A percentile compares a stretch with the other conserved stretches of the same genome.
Evolutionary conservation across 2,888 invertebrate genomes (phyloP).

Genomic region (Elmis aenea): DNA sequence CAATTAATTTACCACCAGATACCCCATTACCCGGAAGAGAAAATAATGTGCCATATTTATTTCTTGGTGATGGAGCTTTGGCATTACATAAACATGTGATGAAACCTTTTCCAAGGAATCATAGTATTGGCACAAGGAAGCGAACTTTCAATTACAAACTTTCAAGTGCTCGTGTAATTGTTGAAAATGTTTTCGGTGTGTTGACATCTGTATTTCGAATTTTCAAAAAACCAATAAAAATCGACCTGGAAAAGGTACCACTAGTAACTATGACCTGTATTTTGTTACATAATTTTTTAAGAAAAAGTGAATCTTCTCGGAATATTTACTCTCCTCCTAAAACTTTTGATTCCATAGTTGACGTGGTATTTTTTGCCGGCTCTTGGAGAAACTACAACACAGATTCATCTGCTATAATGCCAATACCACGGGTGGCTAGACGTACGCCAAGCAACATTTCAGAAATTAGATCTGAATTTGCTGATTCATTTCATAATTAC

Average conservation of each 20-base stretch:
- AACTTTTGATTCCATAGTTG: neutral
- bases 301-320: constrained; percentile 25
- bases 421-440: neutral
- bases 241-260: constrained; percentile 27
- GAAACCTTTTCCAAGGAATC: constrained; percentile 24
- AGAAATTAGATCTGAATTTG: too few relatives aligned
- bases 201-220: constrained; percentile 29
- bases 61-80: constrained; percentile 20
- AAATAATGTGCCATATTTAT: constrained; percentile 18
- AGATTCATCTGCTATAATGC: neutral
- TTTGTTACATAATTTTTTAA: constrained; percentile 30
- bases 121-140: constrained; percentile 11
- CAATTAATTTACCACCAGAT: constrained; percentile 4
- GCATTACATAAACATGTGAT: constrained; percentile 13
- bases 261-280: constrained; percentile 33
- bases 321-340: constrained; percentile 16
- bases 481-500: too few relatives aligned
- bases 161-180: constrained; percentile 17
- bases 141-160: constrained; percentile 21
- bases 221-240: constrained; percentile 28
- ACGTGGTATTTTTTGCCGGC: neutral
- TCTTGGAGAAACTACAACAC: neutral
- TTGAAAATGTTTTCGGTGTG: constrained; percentile 26
- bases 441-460: too few relatives aligned
- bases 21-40: constrained; percentile 12